Conservation (phyloP, 2,113 vertebrate species). For the Ardeotis arabs region DNA sequence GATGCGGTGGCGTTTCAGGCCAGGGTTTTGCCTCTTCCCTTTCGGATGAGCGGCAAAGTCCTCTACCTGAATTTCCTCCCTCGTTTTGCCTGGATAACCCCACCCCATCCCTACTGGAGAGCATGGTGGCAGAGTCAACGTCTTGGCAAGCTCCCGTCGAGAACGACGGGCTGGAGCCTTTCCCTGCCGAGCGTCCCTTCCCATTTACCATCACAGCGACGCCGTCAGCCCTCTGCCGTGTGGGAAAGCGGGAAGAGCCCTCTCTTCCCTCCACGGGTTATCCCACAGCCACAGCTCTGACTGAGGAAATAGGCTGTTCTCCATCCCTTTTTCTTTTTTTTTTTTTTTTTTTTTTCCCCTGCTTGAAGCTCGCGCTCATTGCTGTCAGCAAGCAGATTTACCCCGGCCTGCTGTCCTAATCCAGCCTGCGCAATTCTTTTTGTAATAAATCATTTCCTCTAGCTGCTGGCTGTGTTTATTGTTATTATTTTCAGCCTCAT, state of each 20-base stretch:
- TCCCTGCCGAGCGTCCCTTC: accelerated
- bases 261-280: not conserved
- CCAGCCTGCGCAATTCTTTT: not conserved
- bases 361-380: not conserved
- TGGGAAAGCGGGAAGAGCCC: not conserved
- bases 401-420: not conserved
- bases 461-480: not conserved
- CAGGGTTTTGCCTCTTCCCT: not conserved
- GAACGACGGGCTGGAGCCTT: not conserved
- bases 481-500: not conserved
- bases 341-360: not conserved
- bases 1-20: not conserved
- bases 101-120: not conserved
- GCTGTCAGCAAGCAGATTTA: not conserved
- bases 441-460: not conserved
- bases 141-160: not conserved
- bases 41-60: accelerated
- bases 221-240: not conserved
- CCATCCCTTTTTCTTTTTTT: not conserved
- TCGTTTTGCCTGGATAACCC: accelerated
- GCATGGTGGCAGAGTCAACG: accelerated
- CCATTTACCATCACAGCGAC: not conserved
- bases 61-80: not conserved
- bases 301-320: not conserved
- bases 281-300: not conserved